These are phyloP conservation scores for Sclerodermus sp. DNA, from an alignment of 2,888 invertebrate genomes.

Conservation along the genomic window DNA sequence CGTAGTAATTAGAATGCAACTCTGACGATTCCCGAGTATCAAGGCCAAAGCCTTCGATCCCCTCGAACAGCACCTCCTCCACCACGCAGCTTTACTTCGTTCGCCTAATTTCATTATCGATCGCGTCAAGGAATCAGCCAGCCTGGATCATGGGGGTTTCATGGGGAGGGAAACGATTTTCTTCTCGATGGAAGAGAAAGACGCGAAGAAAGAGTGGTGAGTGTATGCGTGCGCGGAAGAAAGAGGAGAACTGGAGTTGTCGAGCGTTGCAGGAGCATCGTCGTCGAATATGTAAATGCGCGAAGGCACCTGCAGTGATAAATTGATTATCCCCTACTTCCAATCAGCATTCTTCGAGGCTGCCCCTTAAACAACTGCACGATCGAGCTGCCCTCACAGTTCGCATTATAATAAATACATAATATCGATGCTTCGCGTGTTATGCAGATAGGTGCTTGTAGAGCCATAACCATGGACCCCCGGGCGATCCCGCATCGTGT, in stretches of 20 bases:
- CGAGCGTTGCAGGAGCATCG: slow-evolving; percentile 33
- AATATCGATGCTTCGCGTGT: slow-evolving; percentile 51
- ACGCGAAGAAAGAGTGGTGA: neutral
- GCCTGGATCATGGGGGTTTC: too few species aligned
- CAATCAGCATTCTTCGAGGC: slow-evolving; percentile 16
- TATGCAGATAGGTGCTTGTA: slow-evolving; percentile 20
- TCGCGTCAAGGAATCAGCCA: too few species aligned
- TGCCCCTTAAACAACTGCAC: slow-evolving; percentile 21
- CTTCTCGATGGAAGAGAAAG: neutral
- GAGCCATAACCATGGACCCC: slow-evolving; percentile 29
- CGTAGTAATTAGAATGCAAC: slow-evolving; percentile 23
- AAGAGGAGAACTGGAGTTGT: slow-evolving; percentile 23
- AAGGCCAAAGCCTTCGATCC: too few species aligned
- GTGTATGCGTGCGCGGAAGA: slow-evolving; percentile 10
- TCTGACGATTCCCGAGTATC: too few species aligned
- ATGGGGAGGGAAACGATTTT: too few species aligned
- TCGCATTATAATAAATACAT: slow-evolving; percentile 52
- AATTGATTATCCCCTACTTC: slow-evolving; percentile 47
- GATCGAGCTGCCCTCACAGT: slow-evolving; percentile 22
- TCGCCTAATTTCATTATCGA: too few species aligned
- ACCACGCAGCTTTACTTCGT: too few species aligned
- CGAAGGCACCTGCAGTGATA: slow-evolving; percentile 52
- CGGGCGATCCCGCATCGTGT: slow-evolving; percentile 20
- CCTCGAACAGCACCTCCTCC: too few species aligned
- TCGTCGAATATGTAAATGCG: slow-evolving; percentile 51